Base-by-base conservation (phyloP, 2,888 invertebrate species). In the Hypena proboscidalis region DNA sequence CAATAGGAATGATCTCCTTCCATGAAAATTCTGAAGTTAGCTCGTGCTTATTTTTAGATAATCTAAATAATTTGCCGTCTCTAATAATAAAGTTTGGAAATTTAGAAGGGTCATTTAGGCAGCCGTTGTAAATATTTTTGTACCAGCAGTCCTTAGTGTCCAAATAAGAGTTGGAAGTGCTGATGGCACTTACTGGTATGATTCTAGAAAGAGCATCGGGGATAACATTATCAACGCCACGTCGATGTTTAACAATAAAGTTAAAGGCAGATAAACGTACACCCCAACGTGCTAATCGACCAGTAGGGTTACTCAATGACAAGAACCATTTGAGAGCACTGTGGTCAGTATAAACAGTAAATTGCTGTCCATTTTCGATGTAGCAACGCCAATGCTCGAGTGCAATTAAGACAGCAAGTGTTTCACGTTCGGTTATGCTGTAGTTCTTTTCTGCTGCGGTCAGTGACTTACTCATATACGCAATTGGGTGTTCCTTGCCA, bases 401-500 rank as follows among this genome's bases (percentile, higher is more conserved):
- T 3, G 26, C 26, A 3, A 3, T 11, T 4, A 26, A 3, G 5
- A 26, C 26, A 11, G 26, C 26, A 3, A 26, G 10, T 3, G 26
- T 26, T 11, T 26, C 26, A 9, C 17, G 17, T 10, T 26, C 26
- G 10, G 26, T 26, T 10, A 10, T 26, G 8, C 10, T 10, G 26
- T 26, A 26, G 10, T 26, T 26, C 6, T 10, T n/a, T 26, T 26
- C 26, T 2, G n/a, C 9, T 8, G n/a, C 10, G 2, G 8, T 26
- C 8, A 26, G 10, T 9, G n/a, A n/a, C n/a, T n/a, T n/a, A n/a
- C n/a, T n/a, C n/a, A n/a, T n/a, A n/a, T n/a, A n/a, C n/a, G n/a
- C 58, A 0, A 62, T 36, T 0, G 50, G 50, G 3, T 55, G 46
- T 30, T 66, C 69, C 2, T 10, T 22, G 4, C 56, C 59, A 4